A percentile compares a stretch with the other conserved stretches of the same genome.
phyloP scores from a whole-genome alignment of 1,140 invertebrate genomes.

The Hyles euphorbiae region DNA sequence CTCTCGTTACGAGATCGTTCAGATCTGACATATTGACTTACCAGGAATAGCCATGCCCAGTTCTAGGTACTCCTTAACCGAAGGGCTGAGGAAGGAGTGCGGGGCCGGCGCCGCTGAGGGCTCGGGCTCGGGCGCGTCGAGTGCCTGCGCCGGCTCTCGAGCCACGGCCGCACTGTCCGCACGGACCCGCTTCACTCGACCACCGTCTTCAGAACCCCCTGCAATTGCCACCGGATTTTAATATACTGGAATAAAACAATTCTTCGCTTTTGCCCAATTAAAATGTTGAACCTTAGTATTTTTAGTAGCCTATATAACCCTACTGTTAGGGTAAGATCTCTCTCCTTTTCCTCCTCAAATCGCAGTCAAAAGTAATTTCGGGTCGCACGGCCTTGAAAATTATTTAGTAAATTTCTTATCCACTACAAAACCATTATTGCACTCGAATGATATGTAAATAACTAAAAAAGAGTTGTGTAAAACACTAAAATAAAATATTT shows the following conservation, averaged over 20 bases:
- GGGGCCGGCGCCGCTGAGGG: conserved; percentile 78
- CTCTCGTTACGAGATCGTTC: not conserved
- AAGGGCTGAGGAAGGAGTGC: conserved; percentile 87
- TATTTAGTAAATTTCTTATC: no score
- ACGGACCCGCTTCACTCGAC: conserved; percentile 78
- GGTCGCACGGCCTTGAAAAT: no score
- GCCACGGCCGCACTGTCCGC: conserved; percentile 79
- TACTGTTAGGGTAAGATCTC: no score
- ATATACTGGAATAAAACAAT: no score
- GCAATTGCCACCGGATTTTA: not conserved
- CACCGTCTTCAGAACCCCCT: conserved; percentile 77
- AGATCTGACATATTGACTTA: conserved; percentile 60
- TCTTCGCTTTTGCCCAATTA: not conserved
- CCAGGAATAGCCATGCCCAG: conserved; percentile 91
- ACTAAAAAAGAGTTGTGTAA: no score
- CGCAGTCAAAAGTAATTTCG: no score
- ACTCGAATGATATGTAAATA: no score
- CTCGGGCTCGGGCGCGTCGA: conserved; percentile 77
- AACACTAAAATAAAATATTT: no score
- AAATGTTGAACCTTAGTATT: no score
- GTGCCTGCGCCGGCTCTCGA: conserved; percentile 81
- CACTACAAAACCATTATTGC: no score
- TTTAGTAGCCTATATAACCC: no score
- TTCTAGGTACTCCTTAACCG: conserved; percentile 88
- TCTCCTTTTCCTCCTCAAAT: no score